phyloP scores from a whole-genome alignment of 2,888 invertebrate genomes.

The Idaea biselata region DNA sequence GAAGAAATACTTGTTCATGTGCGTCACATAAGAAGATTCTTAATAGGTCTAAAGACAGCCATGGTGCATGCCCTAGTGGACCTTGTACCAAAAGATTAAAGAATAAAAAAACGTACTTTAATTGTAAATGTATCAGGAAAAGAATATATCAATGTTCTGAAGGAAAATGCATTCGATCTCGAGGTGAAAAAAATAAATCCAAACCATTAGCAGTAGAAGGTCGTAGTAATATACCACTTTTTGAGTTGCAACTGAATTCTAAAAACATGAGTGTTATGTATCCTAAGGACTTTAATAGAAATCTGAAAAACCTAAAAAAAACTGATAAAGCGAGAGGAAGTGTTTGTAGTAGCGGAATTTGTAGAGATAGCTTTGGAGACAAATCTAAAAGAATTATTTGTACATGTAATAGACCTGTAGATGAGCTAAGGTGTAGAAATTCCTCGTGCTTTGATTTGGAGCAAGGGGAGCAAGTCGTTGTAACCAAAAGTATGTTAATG shows the following conservation, averaged over 20 bases:
- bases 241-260: constrained; percentile 12
- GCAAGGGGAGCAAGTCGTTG: background rate
- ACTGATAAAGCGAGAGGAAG: background rate
- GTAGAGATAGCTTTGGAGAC: background rate
- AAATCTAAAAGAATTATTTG: constrained; percentile 5
- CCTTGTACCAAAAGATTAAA: constrained; percentile 17
- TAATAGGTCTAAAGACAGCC: background rate
- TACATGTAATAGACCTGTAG: background rate
- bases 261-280: constrained; percentile 32
- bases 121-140: constrained; percentile 31
- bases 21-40: constrained; percentile 24
- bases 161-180: constrained; percentile 3
- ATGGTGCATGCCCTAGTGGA: constrained; percentile 2
- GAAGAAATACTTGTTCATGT: constrained; percentile 32
- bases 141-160: constrained; percentile 19
- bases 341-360: constrained; percentile 6
- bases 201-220: background rate
- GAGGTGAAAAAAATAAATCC: background rate
- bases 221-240: constrained; percentile 1
- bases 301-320: constrained; percentile 10
- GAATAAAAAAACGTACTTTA: constrained; percentile 29
- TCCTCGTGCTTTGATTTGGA: background rate
- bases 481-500: constrained; percentile 6
- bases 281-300: constrained; percentile 27
- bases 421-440: background rate